phyloP scores from a whole-genome alignment of 2,888 invertebrate species.

The Ceramica pisi region DNA sequence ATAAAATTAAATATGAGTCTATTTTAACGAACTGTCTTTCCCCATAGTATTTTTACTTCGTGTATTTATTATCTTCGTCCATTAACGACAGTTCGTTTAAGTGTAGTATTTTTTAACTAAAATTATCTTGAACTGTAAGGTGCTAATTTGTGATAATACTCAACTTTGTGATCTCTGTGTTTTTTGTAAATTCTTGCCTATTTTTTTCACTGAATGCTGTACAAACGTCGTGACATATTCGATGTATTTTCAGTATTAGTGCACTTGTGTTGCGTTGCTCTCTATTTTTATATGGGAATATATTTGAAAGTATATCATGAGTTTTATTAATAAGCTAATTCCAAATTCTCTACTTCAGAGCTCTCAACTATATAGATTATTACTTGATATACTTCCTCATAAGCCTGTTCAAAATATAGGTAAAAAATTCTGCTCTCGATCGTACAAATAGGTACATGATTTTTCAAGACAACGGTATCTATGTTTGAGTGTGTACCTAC shows the following conservation, averaged over 20 bases:
- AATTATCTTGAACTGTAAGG: constrained; percentile 62
- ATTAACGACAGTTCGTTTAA: constrained; percentile 23
- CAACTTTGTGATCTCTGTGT: constrained; percentile 77
- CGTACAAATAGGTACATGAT: too few species aligned
- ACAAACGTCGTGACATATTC: constrained; percentile 75
- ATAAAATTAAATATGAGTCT: constrained; percentile 21
- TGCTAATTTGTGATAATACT: constrained; percentile 79
- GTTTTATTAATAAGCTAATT: constrained; percentile 19
- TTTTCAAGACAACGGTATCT: too few species aligned
- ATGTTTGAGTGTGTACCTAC: too few species aligned
- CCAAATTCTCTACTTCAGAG: too few species aligned
- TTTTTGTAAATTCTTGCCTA: constrained; percentile 77
- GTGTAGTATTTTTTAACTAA: constrained; percentile 37
- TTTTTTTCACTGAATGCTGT: constrained; percentile 62
- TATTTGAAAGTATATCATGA: constrained; percentile 35
- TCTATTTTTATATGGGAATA: constrained; percentile 73
- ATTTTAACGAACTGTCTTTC: constrained; percentile 13
- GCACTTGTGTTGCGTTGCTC: constrained; percentile 78
- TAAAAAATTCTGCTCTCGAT: too few species aligned
- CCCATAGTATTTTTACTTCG: background rate
- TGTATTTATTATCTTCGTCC: constrained; percentile 23
- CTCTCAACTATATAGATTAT: too few species aligned
- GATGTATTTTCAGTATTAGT: constrained; percentile 80
- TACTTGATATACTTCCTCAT: too few species aligned
- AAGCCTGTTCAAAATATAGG: background rate